phyloP scores from a whole-genome alignment of 1,140 invertebrate species.

The Pogonognathellus flavescens region DNA sequence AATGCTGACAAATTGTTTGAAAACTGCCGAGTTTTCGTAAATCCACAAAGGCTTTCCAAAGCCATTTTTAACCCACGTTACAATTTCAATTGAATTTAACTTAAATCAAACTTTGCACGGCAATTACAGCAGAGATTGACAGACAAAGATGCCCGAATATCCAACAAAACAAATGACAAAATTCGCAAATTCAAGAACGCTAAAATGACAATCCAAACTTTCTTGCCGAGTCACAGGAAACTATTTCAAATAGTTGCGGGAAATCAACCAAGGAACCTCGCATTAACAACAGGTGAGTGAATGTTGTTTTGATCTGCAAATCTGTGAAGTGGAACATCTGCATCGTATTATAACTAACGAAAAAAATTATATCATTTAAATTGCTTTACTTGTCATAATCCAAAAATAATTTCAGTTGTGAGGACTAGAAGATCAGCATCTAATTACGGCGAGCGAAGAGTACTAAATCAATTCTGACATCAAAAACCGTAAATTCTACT shows the following conservation, averaged over 20 bases:
- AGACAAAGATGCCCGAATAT: background rate
- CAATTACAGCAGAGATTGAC: background rate
- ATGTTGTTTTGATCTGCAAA: background rate
- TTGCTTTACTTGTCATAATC: too few species aligned
- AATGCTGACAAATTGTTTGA: constrained; percentile 67
- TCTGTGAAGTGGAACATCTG: background rate
- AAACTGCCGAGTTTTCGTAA: constrained; percentile 68
- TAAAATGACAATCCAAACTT: background rate
- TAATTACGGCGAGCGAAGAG: too few species aligned
- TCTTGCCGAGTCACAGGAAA: constrained; percentile 45
- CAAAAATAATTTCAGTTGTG: too few species aligned
- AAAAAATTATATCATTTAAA: too few species aligned
- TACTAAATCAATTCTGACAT: too few species aligned
- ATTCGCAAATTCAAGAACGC: background rate
- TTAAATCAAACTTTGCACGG: background rate
- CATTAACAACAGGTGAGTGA: background rate
- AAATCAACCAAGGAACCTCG: background rate
- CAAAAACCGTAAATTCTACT: too few species aligned
- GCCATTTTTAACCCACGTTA: constrained; percentile 64
- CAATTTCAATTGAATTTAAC: background rate
- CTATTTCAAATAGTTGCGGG: background rate
- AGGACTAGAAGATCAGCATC: too few species aligned
- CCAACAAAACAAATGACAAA: background rate
- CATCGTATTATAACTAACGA: too few species aligned
- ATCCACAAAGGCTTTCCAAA: constrained; percentile 67